phyloP scores from a whole-genome alignment of 2,888 invertebrate genomes.

The Clistopyga incitator region DNA sequence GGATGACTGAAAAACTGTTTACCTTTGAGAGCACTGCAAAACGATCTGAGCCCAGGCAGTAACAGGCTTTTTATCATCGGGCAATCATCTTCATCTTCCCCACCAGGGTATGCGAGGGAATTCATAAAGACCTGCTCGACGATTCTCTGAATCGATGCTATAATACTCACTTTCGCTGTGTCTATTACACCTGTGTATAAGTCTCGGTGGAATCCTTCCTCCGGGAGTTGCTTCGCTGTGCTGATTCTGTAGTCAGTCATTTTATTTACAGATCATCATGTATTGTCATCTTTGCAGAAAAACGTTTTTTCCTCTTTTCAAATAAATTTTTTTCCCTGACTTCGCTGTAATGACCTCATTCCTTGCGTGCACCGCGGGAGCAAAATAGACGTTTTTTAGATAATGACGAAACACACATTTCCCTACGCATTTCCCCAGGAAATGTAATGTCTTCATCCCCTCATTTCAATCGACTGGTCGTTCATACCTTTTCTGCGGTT shows the following conservation, averaged over 20 bases:
- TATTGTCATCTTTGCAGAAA: not conserved
- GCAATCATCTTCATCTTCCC: constrained; percentile 93
- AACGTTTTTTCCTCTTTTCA: not conserved
- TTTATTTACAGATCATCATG: not conserved
- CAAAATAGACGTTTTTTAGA: no score
- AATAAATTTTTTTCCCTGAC: no score
- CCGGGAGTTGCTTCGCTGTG: constrained; percentile 93
- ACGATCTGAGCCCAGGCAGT: constrained; percentile 92
- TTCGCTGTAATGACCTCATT: no score
- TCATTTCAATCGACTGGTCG: no score
- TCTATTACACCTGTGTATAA: constrained; percentile 92
- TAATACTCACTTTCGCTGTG: constrained; percentile 91
- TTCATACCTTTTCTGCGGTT: no score
- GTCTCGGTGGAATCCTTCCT: constrained; percentile 96
- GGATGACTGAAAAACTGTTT: constrained; percentile 22
- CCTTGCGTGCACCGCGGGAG: no score
- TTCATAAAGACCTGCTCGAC: constrained; percentile 96
- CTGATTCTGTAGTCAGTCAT: constrained; percentile 85
- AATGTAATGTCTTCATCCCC: no score
- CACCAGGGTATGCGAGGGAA: constrained; percentile 92
- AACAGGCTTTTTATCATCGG: constrained; percentile 93
- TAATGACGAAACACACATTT: no score
- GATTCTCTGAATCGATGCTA: constrained; percentile 94
- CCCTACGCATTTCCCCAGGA: no score
- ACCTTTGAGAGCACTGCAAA: constrained; percentile 96